Conservation (phyloP, 2,797 vertebrate genomes). For the Poeciliopsis infans region DNA sequence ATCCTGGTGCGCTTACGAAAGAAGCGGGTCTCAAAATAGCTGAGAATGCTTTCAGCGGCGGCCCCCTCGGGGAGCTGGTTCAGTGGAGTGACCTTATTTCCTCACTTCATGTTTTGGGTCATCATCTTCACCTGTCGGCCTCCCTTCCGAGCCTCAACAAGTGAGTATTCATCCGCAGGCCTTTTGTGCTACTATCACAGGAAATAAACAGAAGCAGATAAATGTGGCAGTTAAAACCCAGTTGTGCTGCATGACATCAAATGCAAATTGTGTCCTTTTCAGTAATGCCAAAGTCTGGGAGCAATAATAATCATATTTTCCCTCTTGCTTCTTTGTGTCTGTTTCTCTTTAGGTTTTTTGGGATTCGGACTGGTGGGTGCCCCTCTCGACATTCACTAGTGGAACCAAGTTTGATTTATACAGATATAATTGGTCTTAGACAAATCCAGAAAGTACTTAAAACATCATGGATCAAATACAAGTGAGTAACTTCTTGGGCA, state of each 20-base stretch:
- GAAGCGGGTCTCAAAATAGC: constrained; percentile 85
- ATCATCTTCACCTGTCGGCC: constrained; percentile 86
- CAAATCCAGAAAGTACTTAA: constrained; percentile 17
- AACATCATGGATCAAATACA: constrained; percentile 20
- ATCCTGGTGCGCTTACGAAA: constrained; percentile 84
- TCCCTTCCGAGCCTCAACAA: constrained; percentile 77
- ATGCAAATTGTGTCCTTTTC: background rate
- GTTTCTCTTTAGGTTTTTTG: background rate
- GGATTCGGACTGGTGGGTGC: background rate
- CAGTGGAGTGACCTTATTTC: constrained; percentile 92
- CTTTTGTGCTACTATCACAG: no score
- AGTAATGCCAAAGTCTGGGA: background rate
- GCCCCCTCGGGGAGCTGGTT: constrained; percentile 88
- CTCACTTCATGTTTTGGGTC: constrained; percentile 88
- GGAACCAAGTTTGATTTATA: constrained; percentile 29
- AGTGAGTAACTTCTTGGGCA: constrained; percentile 12
- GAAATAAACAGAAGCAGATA: background rate
- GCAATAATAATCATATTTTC: background rate
- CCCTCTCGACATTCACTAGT: background rate
- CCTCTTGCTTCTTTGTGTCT: background rate
- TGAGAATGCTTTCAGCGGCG: constrained; percentile 84
- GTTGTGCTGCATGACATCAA: background rate
- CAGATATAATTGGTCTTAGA: constrained; percentile 62
- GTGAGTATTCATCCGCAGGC: constrained; percentile 22
- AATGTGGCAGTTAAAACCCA: background rate